These are phyloP conservation scores for Mystacides longicornis DNA, from an alignment of 2,888 invertebrate genomes.

Conservation along the genomic window DNA sequence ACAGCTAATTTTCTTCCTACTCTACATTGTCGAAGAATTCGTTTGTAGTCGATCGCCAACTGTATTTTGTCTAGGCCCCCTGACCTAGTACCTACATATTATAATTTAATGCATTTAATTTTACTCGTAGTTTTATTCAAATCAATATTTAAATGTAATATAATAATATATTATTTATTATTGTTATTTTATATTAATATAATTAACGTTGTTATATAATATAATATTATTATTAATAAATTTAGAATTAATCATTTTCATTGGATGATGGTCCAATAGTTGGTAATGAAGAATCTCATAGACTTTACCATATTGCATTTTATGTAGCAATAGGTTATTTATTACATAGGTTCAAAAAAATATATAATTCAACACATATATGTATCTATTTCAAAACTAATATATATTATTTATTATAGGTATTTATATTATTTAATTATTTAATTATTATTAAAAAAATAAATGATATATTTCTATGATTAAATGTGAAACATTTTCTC, in stretches of 20 bases:
- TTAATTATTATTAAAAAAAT: not conserved
- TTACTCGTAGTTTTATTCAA: no score
- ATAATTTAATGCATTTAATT: not conserved
- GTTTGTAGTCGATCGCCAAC: no score
- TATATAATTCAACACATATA: not conserved
- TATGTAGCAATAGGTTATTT: no score
- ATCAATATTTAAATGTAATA: no score
- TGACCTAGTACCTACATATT: no score
- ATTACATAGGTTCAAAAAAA: not conserved
- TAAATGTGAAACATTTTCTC: not conserved
- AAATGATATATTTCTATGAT: not conserved
- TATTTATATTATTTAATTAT: not conserved
- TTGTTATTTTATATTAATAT: not conserved
- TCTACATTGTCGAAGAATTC: no score
- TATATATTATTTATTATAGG: no score
- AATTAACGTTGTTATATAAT: no score
- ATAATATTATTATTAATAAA: no score
- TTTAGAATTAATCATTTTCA: slow-evolving; percentile 9
- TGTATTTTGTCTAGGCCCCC: no score
- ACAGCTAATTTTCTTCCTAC: no score
- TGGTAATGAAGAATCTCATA: slow-evolving; percentile 20
- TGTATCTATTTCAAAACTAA: not conserved
- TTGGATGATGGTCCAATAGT: slow-evolving; percentile 26
- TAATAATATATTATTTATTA: not conserved
- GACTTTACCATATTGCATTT: slow-evolving; percentile 8